These are phyloP conservation scores for Lethrus apterus DNA, from an alignment of 1,140 invertebrate species.

Conservation along the genomic window DNA sequence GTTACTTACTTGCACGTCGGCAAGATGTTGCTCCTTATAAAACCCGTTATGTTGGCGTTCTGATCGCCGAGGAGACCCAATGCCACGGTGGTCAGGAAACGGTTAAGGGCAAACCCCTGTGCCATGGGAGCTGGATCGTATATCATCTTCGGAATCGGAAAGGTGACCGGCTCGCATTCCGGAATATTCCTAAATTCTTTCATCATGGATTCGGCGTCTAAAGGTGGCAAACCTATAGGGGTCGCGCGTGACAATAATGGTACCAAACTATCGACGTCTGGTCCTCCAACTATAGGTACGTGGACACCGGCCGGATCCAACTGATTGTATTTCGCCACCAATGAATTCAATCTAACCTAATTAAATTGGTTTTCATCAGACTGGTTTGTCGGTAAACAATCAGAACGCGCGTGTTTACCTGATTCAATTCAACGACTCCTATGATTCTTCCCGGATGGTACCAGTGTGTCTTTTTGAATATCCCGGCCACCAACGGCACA, in stretches of 20 bases:
- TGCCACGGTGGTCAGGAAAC: constrained; percentile 30
- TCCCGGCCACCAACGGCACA: constrained; percentile 27
- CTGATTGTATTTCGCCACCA: constrained; percentile 26
- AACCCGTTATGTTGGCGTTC: constrained; percentile 25
- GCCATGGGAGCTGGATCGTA: constrained; percentile 9
- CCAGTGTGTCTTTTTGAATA: constrained; percentile 35
- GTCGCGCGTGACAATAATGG: constrained; percentile 30
- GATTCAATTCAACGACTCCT: constrained; percentile 28
- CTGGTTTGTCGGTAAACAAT: too few relatives aligned
- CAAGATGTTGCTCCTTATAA: constrained; percentile 30
- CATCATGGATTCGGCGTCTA: constrained; percentile 7
- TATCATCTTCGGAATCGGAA: not conserved
- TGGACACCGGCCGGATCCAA: constrained; percentile 29
- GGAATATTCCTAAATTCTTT: constrained; percentile 11
- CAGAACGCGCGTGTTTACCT: too few relatives aligned
- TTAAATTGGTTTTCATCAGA: not conserved
- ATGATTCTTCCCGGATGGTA: constrained; percentile 37
- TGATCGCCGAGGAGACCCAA: constrained; percentile 34
- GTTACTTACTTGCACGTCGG: constrained; percentile 32
- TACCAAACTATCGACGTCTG: constrained; percentile 32
- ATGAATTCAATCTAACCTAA: constrained; percentile 30
- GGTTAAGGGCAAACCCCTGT: constrained; percentile 31
- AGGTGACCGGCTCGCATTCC: not conserved
- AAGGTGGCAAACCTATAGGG: constrained; percentile 1
- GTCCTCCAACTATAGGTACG: constrained; percentile 34